phyloP scores from a whole-genome alignment of 2,888 invertebrate species.

The Platycheirus albimanus region DNA sequence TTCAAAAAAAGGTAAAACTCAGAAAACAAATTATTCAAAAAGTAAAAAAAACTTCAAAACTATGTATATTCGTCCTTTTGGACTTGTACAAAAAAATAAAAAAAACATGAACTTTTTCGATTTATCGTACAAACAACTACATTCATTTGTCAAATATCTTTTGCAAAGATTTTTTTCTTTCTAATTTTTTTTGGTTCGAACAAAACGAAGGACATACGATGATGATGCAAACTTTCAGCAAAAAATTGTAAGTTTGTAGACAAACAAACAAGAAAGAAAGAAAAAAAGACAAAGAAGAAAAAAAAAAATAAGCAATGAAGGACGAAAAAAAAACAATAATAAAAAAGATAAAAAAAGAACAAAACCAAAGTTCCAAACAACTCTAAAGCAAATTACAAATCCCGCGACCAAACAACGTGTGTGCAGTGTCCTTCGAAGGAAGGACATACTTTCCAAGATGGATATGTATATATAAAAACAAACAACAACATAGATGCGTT shows the following conservation, averaged over 20 bases:
- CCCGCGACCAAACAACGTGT: constrained; percentile 70
- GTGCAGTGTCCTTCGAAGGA: constrained; percentile 67
- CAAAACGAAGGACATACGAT: constrained; percentile 25
- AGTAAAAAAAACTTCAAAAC: constrained; percentile 14
- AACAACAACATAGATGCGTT: constrained; percentile 72
- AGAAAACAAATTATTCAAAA: no score
- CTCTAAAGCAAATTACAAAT: constrained; percentile 69
- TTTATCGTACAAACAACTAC: constrained; percentile 61
- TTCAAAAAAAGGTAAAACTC: background rate
- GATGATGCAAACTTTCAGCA: constrained; percentile 63
- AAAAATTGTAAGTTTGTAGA: constrained; percentile 34
- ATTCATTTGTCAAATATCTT: constrained; percentile 58
- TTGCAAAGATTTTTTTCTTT: constrained; percentile 28
- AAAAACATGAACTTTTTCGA: constrained; percentile 47
- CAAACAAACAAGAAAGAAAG: constrained; percentile 32
- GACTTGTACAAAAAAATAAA: constrained; percentile 18
- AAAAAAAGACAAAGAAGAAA: no score
- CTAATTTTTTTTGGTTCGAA: constrained; percentile 23
- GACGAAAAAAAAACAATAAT: no score
- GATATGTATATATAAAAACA: constrained; percentile 36
- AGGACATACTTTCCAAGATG: constrained; percentile 51
- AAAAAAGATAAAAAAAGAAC: constrained; percentile 16
- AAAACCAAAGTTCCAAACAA: constrained; percentile 56
- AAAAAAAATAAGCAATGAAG: constrained; percentile 6
- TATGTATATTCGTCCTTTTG: constrained; percentile 2